These are phyloP conservation scores for Ptilodon capucinus DNA, from an alignment of 2,888 invertebrate genomes.

Conservation along the genomic window DNA sequence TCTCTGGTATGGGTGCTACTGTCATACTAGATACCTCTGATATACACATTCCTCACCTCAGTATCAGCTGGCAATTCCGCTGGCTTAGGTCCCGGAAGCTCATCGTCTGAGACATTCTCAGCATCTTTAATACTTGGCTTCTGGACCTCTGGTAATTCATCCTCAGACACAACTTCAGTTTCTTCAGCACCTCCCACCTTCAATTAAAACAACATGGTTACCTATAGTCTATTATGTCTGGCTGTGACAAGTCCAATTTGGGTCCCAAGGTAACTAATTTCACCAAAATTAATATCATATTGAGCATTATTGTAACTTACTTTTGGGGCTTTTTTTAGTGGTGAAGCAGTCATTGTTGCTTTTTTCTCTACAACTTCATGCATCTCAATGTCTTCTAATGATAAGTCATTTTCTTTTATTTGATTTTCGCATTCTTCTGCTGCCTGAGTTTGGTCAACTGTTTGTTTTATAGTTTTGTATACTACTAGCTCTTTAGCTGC, in stretches of 20 bases:
- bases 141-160: slow-evolving; percentile 88
- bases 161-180: slow-evolving; percentile 93
- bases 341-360: slow-evolving; percentile 8
- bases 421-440: neutral
- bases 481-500: neutral
- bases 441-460: neutral
- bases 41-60: too few species aligned
- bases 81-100: slow-evolving; percentile 87
- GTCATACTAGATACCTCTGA: too few species aligned
- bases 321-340: slow-evolving; percentile 27
- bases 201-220: neutral
- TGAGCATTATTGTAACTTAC: slow-evolving; percentile 11
- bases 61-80: slow-evolving; percentile 88
- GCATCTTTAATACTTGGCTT: slow-evolving; percentile 92
- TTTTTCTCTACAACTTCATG: slow-evolving; percentile 1
- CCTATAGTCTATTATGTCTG: neutral
- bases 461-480: too few species aligned
- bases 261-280: too few species aligned
- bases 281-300: neutral
- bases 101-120: slow-evolving; percentile 91
- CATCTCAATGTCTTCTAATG: neutral
- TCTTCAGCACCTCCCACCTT: slow-evolving; percentile 85
- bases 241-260: too few species aligned
- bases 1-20: too few species aligned
- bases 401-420: neutral